Evolutionary conservation across 2,113 vertebrate species (phyloP).

Genomic region (Megaleporinus macrocephalus): DNA sequence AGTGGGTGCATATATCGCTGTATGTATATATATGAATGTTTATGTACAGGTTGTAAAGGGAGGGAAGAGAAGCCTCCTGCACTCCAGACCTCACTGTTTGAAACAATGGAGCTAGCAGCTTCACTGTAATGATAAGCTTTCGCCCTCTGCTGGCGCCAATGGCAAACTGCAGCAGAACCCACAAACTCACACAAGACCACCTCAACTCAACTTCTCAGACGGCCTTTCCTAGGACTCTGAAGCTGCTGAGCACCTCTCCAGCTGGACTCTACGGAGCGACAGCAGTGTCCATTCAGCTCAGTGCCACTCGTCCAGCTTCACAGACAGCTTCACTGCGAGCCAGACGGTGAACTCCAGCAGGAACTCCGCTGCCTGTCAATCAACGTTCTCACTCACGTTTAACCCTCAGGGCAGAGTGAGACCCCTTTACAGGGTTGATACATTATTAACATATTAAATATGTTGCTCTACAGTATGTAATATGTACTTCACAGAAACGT

Average conservation of each 20-base stretch:
- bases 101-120: conserved; percentile 43
- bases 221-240: background rate
- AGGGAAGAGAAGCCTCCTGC: conserved; percentile 27
- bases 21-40: background rate
- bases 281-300: background rate
- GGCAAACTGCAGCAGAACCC: conserved; percentile 1
- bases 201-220: background rate
- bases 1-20: too few relatives aligned
- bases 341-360: background rate
- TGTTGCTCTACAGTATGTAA: background rate
- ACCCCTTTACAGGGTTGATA: background rate
- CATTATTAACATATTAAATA: background rate
- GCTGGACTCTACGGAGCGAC: conserved; percentile 26
- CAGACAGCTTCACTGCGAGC: background rate
- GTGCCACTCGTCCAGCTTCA: background rate
- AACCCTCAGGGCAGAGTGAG: background rate
- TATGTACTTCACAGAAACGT: conserved; percentile 30
- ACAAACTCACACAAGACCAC: background rate
- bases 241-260: background rate
- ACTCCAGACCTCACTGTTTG: conserved; percentile 33
- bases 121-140: conserved; percentile 49
- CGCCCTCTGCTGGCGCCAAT: conserved; percentile 16
- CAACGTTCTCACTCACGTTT: background rate
- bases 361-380: background rate
- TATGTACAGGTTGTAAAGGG: background rate